Base-by-base conservation (phyloP, 1,140 invertebrate genomes). In the Caenorhabditis briggsae region DNA sequence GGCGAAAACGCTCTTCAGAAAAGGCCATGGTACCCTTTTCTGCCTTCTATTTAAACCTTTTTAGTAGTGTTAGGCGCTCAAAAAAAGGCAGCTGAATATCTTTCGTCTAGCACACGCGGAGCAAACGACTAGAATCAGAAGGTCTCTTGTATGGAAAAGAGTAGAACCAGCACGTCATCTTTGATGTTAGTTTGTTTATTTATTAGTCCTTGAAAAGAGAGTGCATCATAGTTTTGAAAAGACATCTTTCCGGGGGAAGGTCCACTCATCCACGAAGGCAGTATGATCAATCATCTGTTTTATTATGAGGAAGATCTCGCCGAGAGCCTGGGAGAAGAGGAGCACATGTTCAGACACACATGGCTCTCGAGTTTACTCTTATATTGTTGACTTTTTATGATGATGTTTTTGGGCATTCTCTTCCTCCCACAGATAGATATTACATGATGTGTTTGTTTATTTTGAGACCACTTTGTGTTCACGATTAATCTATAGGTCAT, bases 301-400 rank as follows among this genome's bases (percentile, higher is more conserved):
- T 78, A 78, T 48, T 50, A 23, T 78, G 18, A 23, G 23, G 20
- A 70, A 33, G n/a, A 78, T 78, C 46, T 46, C 46, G n/a, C 9
- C 46, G 46, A 53, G 46, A 53, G 70, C n/a, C 23, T 46, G 23
- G 16, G 64, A 78, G 43, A 5, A n/a, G 12, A 5, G 41, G 70
- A 78, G 70, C 70, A 78, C 70, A 20, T 78, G 70, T 78, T 78
- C 18, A 50, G 46, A 78, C 46, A 78, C 43, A 78, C 46, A 78
- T 78, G 46, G 70, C 11, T 78, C 70, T 78, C 70, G 46, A 78
- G 20, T 23, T 20, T 78, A 53, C 70, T 78, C 70, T 41, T 78
- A n/a, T 78, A 53, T 78, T 78, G 70, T 78, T 48, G 70, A 78
- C 70, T 78, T 78, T 78, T 78, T 78, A 78, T 50, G 46, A 78